Conservation (phyloP, 1,140 invertebrate species). For the Zaprionus taronus region DNA sequence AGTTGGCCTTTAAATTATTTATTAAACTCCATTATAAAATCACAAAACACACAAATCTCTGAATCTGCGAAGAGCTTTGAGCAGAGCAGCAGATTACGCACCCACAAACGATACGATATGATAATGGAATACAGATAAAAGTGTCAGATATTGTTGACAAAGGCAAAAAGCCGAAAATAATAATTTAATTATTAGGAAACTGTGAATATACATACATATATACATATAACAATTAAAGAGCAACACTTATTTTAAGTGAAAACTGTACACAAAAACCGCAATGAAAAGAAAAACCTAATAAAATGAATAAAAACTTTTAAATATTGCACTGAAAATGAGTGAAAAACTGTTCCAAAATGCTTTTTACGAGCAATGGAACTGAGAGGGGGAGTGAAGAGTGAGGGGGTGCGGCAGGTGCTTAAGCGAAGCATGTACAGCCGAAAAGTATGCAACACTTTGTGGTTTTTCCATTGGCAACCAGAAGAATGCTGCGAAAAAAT, state of each 20-base stretch:
- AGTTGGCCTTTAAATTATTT: slow-evolving; percentile 31
- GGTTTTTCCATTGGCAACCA: slow-evolving; percentile 43
- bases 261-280: slow-evolving; percentile 45
- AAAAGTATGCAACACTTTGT: slow-evolving; percentile 42
- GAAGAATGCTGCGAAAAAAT: slow-evolving; percentile 76
- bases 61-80: slow-evolving; percentile 32
- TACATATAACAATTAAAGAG: slow-evolving; percentile 74
- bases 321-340: slow-evolving; percentile 22
- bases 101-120: neutral
- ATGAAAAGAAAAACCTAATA: neutral
- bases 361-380: slow-evolving; percentile 50
- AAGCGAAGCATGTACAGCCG: slow-evolving; percentile 24
- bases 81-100: slow-evolving; percentile 18
- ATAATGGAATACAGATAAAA: neutral
- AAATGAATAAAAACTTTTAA: slow-evolving; percentile 30
- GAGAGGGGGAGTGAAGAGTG: neutral
- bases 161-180: slow-evolving; percentile 10
- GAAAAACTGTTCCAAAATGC: slow-evolving; percentile 63
- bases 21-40: slow-evolving; percentile 38
- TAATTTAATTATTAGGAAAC: slow-evolving; percentile 71
- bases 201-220: slow-evolving; percentile 42
- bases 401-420: neutral
- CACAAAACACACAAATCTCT: slow-evolving; percentile 24
- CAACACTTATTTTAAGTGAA: slow-evolving; percentile 75
- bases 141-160: neutral